Conservation (phyloP, 2,113 vertebrate species). For the Sapajus apella region DNA sequence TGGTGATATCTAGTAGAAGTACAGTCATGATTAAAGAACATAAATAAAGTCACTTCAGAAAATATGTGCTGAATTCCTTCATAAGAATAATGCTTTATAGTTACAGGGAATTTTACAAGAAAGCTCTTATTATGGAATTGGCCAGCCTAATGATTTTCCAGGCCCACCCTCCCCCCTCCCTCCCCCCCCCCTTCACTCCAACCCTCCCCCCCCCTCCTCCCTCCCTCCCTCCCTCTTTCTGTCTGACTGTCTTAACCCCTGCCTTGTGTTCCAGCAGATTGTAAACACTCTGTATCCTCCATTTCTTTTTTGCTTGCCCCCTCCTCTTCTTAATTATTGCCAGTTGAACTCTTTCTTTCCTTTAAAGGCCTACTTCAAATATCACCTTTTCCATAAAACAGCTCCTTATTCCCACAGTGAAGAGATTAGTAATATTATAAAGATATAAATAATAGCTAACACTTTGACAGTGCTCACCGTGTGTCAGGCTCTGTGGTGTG, state of each 20-base stretch:
- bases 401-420: neutral
- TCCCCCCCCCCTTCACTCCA: rapidly evolving
- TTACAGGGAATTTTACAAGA: rapidly evolving
- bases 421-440: too few relatives aligned
- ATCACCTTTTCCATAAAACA: neutral
- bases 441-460: too few relatives aligned
- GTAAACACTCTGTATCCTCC: neutral
- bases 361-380: neutral
- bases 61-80: neutral
- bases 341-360: neutral
- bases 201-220: too few relatives aligned
- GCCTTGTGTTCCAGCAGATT: neutral
- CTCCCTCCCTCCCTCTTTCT: too few relatives aligned
- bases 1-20: neutral
- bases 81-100: rapidly evolving
- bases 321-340: neutral
- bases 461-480: rapidly evolving
- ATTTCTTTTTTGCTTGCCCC: neutral
- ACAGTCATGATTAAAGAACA: neutral
- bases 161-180: neutral
- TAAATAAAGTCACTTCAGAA: neutral
- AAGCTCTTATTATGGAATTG: neutral
- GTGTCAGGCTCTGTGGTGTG: rapidly evolving
- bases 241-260: neutral
- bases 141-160: rapidly evolving